Base-by-base conservation (phyloP, 2,888 invertebrate species). In the Eugnorisma glareosa region DNA sequence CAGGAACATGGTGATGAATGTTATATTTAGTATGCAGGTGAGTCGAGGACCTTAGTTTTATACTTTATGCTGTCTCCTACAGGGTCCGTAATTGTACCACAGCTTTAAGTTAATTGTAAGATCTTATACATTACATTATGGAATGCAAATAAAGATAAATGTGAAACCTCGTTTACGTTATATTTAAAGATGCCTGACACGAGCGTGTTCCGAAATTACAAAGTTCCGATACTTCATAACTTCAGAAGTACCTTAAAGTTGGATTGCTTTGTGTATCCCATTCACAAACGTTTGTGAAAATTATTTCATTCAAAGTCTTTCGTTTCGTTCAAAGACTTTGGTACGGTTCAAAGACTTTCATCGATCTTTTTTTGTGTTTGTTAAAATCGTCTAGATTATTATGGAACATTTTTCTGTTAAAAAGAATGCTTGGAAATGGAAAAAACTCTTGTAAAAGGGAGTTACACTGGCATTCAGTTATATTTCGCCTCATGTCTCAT, bases 331-430 rank as follows among this genome's bases (percentile, higher is more conserved):
- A 72, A 66, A 78, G 59, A 35, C 59, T 79, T 67, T 79, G 15
- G 31, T 57, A 35, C 4, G 18, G 72, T 66, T 72, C 79, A 79
- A 79, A 79, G 67, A 48, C 63, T 73, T 61, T 67, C 24, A 64
- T 79, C 48, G 21, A 66, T 79, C 63, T 54, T 28, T 67, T 43
- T 63, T 67, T 54, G 31, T 51, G 35, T n/a, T 67, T 73, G 54
- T 67, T 31, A 61, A 15, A 21, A 21, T 54, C n/a, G 15, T 54
- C 21, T 48, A 18, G n/a, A 45, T 61, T 57, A 35, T 74, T 68
- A 57, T 40, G 28, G 24, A 28, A 51, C 64, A 48, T 64, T 43
- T 54, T 69, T 13, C n/a, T 48, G 57, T 10, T 8, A 35, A 31
- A 81, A 51, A 21, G 13, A 48, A 51, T 21, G 21, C 18, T 24